phyloP scores from a whole-genome alignment of 2,113 vertebrate species.

The Eonycteris spelaea region DNA sequence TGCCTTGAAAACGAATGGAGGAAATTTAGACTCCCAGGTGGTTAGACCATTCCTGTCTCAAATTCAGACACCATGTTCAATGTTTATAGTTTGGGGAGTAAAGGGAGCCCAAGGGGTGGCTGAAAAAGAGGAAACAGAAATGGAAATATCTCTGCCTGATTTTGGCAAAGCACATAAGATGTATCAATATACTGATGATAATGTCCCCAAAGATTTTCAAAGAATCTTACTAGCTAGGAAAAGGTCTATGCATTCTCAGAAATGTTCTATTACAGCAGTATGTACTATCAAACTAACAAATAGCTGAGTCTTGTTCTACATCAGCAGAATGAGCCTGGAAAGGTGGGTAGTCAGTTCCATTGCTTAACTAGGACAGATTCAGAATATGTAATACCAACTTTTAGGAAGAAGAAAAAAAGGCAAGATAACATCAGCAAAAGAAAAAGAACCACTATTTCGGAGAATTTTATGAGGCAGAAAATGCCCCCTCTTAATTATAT shows the following conservation, averaged over 20 bases:
- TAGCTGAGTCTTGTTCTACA: neutral
- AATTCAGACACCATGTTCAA: slow-evolving; percentile 9
- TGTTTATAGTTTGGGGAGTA: slow-evolving; percentile 41
- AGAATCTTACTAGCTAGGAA: slow-evolving; percentile 31
- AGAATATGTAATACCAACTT: neutral
- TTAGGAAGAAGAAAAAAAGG: neutral
- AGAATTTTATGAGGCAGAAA: neutral
- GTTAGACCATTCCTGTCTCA: slow-evolving; percentile 21
- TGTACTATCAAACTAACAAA: neutral
- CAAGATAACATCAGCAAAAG: neutral
- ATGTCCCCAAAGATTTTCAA: slow-evolving; percentile 46
- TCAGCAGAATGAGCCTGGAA: neutral
- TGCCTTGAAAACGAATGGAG: slow-evolving; percentile 66
- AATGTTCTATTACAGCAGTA: neutral
- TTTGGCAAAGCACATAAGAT: slow-evolving; percentile 52
- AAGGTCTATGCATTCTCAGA: slow-evolving; percentile 12
- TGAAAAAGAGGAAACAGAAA: slow-evolving; percentile 44
- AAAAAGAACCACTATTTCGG: neutral
- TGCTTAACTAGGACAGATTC: neutral
- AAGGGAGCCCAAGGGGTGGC: slow-evolving; percentile 7
- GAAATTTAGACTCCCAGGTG: neutral
- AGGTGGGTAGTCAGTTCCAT: neutral
- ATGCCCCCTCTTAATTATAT: neutral
- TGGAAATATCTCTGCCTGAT: slow-evolving; percentile 41
- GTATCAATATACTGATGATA: slow-evolving; percentile 38